Conservation (phyloP, 2,113 vertebrate species). For the Pontoporia blainvillei region DNA sequence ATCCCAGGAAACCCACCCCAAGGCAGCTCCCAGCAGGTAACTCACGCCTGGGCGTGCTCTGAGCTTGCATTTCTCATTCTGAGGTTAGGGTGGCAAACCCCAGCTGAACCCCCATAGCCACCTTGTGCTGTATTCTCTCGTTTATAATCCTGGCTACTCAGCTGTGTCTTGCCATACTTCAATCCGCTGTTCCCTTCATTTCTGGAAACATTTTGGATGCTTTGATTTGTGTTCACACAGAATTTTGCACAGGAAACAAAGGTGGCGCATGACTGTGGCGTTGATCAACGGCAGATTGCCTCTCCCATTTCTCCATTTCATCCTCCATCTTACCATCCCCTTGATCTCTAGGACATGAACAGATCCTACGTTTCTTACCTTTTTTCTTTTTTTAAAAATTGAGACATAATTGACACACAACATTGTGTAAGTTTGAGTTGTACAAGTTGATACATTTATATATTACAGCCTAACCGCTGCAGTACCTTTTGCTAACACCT, state of each 20-base stretch:
- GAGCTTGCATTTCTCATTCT: background rate
- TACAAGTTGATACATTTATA: background rate
- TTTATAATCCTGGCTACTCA: background rate
- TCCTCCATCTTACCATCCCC: background rate
- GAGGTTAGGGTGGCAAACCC: background rate
- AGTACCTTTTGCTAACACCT: no score
- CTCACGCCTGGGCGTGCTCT: background rate
- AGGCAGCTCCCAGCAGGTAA: background rate
- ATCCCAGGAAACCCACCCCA: background rate
- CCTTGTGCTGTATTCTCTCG: background rate
- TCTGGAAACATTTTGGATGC: background rate
- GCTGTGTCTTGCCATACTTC: background rate
- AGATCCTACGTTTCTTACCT: background rate
- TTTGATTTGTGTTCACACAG: background rate
- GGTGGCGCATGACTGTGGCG: fast-evolving
- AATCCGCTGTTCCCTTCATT: background rate
- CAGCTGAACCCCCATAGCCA: background rate
- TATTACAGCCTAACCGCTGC: background rate
- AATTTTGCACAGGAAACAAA: background rate
- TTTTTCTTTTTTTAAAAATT: background rate
- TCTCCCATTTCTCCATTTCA: background rate
- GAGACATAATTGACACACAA: background rate
- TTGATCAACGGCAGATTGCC: background rate
- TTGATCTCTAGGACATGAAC: background rate
- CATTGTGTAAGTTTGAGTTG: background rate